Evolutionary conservation across 2,888 invertebrate species (phyloP).

Genomic region (Heliconius hortense): DNA sequence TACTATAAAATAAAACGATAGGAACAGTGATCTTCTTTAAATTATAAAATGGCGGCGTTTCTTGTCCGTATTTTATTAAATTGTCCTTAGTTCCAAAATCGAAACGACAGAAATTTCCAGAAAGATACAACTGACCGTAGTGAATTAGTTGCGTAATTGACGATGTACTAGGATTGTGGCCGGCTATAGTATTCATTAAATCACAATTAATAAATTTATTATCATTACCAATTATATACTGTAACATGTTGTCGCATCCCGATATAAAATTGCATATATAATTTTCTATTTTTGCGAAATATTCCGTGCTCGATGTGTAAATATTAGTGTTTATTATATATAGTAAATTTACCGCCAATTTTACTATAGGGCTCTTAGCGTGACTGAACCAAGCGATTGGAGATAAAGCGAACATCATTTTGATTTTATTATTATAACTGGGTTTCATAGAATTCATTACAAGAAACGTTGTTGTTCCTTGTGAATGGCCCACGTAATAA

Average conservation of each 20-base stretch:
- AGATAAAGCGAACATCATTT: constrained; percentile 79
- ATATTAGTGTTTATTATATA: constrained; percentile 50
- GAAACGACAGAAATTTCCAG: constrained; percentile 62
- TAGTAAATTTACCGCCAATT: constrained; percentile 32
- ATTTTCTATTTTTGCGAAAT: constrained; percentile 53
- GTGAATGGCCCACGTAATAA: constrained; percentile 87
- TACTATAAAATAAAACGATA: constrained; percentile 60
- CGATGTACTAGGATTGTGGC: constrained; percentile 83
- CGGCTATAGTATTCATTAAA: constrained; percentile 81
- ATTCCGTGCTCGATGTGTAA: constrained; percentile 52
- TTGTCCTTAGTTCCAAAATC: constrained; percentile 59
- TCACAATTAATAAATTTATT: constrained; percentile 61
- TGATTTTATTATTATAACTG: constrained; percentile 81
- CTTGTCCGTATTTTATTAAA: constrained; percentile 67
- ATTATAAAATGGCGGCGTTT: constrained; percentile 62
- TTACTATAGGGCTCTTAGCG: constrained; percentile 64
- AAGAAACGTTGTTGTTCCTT: constrained; percentile 83
- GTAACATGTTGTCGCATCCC: constrained; percentile 56
- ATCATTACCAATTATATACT: constrained; percentile 54
- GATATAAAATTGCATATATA: constrained; percentile 53
- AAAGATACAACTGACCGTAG: constrained; percentile 64
- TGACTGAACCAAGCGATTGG: constrained; percentile 81
- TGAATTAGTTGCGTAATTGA: constrained; percentile 77
- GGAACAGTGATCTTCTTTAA: constrained; percentile 56
- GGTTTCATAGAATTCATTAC: constrained; percentile 79